A percentile compares a stretch with the other conserved stretches of the same genome.
phyloP scores from a whole-genome alignment of 2,113 vertebrate genomes.

The Onychostruthus taczanowskii region DNA sequence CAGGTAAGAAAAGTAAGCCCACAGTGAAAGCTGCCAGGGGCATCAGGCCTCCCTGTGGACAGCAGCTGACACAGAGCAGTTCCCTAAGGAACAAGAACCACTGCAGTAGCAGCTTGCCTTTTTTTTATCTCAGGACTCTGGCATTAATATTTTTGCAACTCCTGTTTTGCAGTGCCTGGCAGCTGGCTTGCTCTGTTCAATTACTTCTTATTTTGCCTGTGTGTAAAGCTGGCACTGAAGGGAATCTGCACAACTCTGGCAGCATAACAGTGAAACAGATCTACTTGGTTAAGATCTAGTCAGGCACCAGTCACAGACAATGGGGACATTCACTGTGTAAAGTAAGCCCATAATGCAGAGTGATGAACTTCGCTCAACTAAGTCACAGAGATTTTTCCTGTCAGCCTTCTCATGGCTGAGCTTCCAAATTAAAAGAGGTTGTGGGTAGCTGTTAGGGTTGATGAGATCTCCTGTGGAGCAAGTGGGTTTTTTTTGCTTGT shows the following conservation, averaged over 20 bases:
- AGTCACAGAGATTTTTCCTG: background rate
- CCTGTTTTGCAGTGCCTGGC: background rate
- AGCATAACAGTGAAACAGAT: background rate
- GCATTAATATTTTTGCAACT: background rate
- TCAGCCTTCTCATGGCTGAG: background rate
- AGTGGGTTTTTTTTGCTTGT: accelerated
- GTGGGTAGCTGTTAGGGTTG: background rate
- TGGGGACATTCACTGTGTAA: background rate
- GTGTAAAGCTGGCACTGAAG: background rate
- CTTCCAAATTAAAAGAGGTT: background rate
- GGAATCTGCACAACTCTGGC: background rate
- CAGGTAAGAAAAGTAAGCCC: background rate
- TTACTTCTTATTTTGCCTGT: background rate
- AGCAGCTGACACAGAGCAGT: background rate
- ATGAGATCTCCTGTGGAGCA: background rate
- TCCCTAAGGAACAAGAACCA: background rate
- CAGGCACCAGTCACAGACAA: background rate
- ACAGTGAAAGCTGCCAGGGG: background rate
- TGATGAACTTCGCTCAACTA: background rate
- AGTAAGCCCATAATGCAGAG: background rate
- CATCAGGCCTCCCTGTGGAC: background rate
- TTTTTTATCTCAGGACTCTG: background rate
- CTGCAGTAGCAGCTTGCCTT: accelerated
- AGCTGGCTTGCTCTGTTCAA: background rate
- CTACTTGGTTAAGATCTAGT: background rate